phyloP scores from a whole-genome alignment of 2,113 vertebrate species.

The Poeciliopsis prolifica region DNA sequence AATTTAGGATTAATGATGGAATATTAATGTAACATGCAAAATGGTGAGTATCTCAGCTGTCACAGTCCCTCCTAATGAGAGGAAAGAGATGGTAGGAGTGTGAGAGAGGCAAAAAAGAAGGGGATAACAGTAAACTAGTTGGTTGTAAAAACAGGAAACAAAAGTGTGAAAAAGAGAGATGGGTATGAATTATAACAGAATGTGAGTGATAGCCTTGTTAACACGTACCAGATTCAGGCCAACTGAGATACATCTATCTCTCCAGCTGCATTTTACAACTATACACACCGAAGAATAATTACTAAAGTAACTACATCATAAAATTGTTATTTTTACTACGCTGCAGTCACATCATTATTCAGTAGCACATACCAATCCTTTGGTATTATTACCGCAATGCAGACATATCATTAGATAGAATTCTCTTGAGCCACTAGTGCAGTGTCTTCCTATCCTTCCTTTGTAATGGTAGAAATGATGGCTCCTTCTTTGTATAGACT shows the following conservation, averaged over 20 bases:
- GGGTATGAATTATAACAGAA: slow-evolving; percentile 13
- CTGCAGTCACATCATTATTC: slow-evolving; percentile 62
- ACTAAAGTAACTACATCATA: slow-evolving; percentile 11
- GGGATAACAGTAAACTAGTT: slow-evolving; percentile 23
- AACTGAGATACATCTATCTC: slow-evolving; percentile 7
- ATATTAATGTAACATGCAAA: slow-evolving; percentile 44
- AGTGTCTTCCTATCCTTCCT: slow-evolving; percentile 10
- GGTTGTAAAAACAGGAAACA: slow-evolving; percentile 1
- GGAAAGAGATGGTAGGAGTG: slow-evolving; percentile 9
- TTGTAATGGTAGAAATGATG: slow-evolving; percentile 14
- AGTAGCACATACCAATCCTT: slow-evolving; percentile 49
- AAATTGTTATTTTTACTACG: slow-evolving; percentile 40
- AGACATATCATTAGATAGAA: slow-evolving; percentile 55
- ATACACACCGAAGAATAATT: not conserved
- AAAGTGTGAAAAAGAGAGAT: slow-evolving; percentile 1
- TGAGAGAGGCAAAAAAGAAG: slow-evolving; percentile 1
- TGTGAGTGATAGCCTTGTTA: slow-evolving; percentile 9
- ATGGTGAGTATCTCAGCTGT: slow-evolving; percentile 36
- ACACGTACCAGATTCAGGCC: slow-evolving; percentile 3
- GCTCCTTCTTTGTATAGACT: not conserved
- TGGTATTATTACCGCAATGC: slow-evolving; percentile 61
- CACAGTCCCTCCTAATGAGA: slow-evolving; percentile 33
- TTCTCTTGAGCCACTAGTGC: slow-evolving; percentile 45
- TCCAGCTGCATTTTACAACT: not conserved
- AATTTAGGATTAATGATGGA: slow-evolving; percentile 24